Conservation (phyloP, 2,888 invertebrate species). For the Lasioglossum villosulum region DNA sequence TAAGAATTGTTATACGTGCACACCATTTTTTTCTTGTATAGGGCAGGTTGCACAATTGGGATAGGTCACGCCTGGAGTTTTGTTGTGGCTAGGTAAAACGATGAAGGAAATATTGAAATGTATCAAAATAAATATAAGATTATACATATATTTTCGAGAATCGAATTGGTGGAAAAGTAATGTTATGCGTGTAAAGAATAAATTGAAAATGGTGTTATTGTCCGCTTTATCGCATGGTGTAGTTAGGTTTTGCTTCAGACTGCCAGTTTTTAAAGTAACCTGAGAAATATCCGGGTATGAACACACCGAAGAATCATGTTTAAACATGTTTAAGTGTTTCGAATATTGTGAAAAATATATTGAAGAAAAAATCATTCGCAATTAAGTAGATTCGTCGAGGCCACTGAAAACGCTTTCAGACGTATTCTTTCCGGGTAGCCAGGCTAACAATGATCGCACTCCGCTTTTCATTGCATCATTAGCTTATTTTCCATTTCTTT, state of each 20-base stretch:
- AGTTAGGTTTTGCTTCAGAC: background rate
- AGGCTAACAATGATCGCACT: slow-evolving; percentile 5
- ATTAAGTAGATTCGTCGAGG: background rate
- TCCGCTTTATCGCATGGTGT: slow-evolving; percentile 2
- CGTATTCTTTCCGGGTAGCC: background rate
- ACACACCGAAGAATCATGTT: background rate
- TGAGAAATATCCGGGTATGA: background rate
- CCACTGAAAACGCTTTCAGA: background rate
- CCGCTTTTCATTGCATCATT: slow-evolving; percentile 41
- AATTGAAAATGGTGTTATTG: background rate
- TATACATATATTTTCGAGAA: background rate
- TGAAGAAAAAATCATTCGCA: background rate
- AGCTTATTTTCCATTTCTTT: slow-evolving; percentile 9
- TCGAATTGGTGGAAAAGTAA: background rate
- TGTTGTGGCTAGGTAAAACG: background rate
- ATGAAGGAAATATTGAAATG: background rate
- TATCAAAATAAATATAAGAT: background rate
- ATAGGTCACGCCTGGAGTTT: background rate
- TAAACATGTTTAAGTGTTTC: background rate
- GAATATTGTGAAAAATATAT: background rate
- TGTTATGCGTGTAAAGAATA: background rate
- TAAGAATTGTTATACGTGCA: background rate
- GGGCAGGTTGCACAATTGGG: background rate
- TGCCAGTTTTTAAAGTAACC: background rate
- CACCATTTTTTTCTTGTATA: background rate